Percentiles rank a stretch among this genome's conserved stretches.
Evolutionary conservation across 2,888 invertebrate species (phyloP).

Genomic region (Melanotus villosus): DNA sequence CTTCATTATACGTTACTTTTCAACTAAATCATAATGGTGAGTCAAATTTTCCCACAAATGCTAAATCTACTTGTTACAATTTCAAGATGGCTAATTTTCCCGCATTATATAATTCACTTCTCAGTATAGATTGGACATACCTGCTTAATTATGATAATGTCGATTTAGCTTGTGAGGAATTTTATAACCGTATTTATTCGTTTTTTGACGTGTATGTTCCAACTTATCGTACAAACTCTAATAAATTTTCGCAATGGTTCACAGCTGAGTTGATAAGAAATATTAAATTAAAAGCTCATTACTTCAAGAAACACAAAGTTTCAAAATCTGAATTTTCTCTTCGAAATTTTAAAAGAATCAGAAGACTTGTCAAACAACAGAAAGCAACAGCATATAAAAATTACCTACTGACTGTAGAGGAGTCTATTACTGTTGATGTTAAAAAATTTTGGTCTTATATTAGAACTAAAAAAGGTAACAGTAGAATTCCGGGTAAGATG

Average conservation of each 20-base stretch:
- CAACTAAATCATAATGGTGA: background rate
- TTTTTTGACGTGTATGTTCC: background rate
- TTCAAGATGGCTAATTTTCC: background rate
- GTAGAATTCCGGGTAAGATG: conserved; percentile 7
- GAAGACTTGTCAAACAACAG: too few species aligned
- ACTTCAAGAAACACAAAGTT: background rate
- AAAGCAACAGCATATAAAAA: background rate
- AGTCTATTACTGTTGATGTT: background rate
- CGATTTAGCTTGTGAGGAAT: background rate
- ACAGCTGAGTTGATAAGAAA: background rate
- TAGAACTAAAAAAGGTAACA: background rate
- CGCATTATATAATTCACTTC: background rate
- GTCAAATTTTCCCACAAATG: background rate
- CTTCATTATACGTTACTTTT: background rate
- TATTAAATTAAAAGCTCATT: background rate
- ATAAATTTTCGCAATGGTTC: background rate
- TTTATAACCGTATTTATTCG: background rate
- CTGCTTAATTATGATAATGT: background rate
- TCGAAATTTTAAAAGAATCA: too few species aligned
- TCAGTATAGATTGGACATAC: background rate
- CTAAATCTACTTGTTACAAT: background rate
- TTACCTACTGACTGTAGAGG: background rate
- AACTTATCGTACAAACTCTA: background rate
- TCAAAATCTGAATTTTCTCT: too few species aligned
- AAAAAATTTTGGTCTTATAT: conserved; percentile 17